Evolutionary conservation across 2,888 invertebrate species (phyloP).

Genomic region (Smittia sp.): DNA sequence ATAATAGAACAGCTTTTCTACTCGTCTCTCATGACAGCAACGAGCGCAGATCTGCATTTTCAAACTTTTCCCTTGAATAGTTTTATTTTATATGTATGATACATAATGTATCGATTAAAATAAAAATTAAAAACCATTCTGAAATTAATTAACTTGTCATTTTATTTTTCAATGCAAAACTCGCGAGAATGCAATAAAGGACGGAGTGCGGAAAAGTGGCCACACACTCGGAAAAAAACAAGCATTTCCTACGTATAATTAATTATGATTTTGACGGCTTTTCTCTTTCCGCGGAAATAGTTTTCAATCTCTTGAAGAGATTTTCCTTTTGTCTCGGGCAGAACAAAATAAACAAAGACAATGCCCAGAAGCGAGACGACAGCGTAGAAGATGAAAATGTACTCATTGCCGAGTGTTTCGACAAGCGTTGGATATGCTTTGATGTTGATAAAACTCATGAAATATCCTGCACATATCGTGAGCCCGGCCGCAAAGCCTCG

Average conservation of each 20-base stretch:
- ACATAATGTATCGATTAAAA: constrained; percentile 41
- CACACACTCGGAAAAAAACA: too few relatives aligned
- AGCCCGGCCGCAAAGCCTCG: constrained; percentile 66
- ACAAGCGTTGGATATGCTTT: constrained; percentile 63
- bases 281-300: constrained; percentile 45
- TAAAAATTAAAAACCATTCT: constrained; percentile 44
- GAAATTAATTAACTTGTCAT: constrained; percentile 10
- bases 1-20: neutral
- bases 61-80: too few relatives aligned
- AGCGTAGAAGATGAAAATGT: constrained; percentile 61
- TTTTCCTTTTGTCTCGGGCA: constrained; percentile 68
- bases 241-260: neutral
- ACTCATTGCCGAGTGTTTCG: constrained; percentile 57
- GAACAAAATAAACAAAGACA: constrained; percentile 62
- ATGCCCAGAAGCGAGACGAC: constrained; percentile 59
- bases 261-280: neutral
- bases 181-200: neutral
- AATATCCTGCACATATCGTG: constrained; percentile 64
- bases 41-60: too few relatives aligned
- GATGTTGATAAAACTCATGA: constrained; percentile 65
- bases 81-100: too few relatives aligned
- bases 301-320: constrained; percentile 69
- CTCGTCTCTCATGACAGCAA: too few relatives aligned
- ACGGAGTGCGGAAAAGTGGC: constrained; percentile 53
- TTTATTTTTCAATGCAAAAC: constrained; percentile 40